phyloP scores from a whole-genome alignment of 2,888 invertebrate genomes.

The Chaetogeoica ovagalla region DNA sequence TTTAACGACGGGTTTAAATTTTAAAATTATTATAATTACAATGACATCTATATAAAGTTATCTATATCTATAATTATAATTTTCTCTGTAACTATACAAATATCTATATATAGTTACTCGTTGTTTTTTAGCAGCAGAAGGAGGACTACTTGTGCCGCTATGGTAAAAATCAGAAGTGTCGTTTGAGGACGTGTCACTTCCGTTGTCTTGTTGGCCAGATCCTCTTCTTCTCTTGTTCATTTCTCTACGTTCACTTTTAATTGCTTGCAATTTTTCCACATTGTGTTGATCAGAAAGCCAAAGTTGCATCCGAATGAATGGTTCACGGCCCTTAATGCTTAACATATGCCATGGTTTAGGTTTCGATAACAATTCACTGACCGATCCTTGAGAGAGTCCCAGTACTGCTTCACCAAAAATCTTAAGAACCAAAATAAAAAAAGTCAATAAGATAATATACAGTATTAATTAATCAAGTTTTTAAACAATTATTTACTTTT shows the following conservation, averaged over 20 bases:
- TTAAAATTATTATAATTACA: not conserved
- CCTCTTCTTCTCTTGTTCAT: conserved; percentile 87
- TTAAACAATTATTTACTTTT: conserved; percentile 66
- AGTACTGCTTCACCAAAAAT: conserved; percentile 97
- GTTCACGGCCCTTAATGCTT: conserved; percentile 95
- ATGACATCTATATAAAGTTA: not conserved
- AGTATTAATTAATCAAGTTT: not conserved
- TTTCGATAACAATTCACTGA: conserved; percentile 94
- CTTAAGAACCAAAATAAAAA: conserved; percentile 59
- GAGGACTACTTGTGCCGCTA: conserved; percentile 79
- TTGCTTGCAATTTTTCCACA: conserved; percentile 85
- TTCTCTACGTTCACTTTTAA: conserved; percentile 88
- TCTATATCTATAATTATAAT: too few species aligned
- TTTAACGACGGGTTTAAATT: not conserved
- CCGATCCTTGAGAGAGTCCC: conserved; percentile 94
- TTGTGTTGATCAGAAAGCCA: conserved; percentile 96
- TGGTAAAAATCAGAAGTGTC: conserved; percentile 87
- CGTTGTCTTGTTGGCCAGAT: conserved; percentile 80
- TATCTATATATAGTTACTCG: conserved; percentile 68
- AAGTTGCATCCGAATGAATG: conserved; percentile 93
- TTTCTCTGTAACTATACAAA: too few species aligned
- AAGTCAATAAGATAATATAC: not conserved
- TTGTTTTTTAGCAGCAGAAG: conserved; percentile 89
- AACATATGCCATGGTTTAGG: conserved; percentile 99
- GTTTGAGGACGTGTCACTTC: conserved; percentile 84